Base-by-base conservation (phyloP, 1,140 invertebrate species). In the Subanguina moxae region DNA sequence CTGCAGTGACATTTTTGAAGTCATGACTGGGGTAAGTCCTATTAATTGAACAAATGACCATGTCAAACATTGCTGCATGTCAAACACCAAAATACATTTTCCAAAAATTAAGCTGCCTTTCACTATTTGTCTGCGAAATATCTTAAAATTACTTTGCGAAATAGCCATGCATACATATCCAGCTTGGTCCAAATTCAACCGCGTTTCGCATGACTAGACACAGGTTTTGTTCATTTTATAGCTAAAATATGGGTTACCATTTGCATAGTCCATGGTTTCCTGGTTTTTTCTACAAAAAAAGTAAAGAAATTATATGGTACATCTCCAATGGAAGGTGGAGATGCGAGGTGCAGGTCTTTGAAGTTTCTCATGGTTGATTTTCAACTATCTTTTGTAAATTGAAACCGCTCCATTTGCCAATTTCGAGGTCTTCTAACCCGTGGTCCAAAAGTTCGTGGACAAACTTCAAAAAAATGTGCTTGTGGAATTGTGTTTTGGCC, bases 251-350 rank as follows among this genome's bases (percentile, higher is more conserved):
- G 27, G 21, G 0, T 3, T 27, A 68, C 66, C 67, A 57, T 76
- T 76, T 48, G 59, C 74, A 67, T 80, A 80, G 63, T 80, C 78
- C 59, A 80, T 82, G 9, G 67, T 46, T 23, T 82, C 78, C 13
- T 70, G 75, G n/a, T 79, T 75, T n/a, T 76, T 81, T 74, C 76
- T 77, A 21, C n/a, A 73, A 73, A 1, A 66, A 56, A 42, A 42
- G 15, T 63, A 57, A 8, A 32, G 30, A 32, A 17, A 69, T 56
- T 58, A 58, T 56, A 38, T 63, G 42, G 7, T 15, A 38, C 9
- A 64, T 52, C 15, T 52, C 23, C n/a, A 45, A 45, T 13, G n/a
- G 11, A 11, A 45, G 43, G n/a, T n/a, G 11, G n/a, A 13, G 11
- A 13, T 45, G 43, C 11, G 11, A 45, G 11, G 43, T 11, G n/a